phyloP scores from a whole-genome alignment of 2,113 vertebrate genomes.

The Eurypyga helias region DNA sequence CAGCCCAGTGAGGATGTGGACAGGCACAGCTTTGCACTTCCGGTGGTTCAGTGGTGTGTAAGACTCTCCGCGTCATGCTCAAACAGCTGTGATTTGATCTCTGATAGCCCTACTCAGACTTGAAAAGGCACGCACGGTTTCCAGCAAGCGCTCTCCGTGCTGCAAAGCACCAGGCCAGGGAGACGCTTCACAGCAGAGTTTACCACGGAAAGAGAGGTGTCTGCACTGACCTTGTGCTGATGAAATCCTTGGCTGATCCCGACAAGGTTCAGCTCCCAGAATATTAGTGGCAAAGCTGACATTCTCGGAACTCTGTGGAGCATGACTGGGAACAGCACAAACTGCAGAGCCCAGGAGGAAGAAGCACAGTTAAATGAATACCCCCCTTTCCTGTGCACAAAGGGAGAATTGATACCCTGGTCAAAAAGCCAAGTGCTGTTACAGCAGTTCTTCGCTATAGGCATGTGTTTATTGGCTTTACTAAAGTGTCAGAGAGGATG shows the following conservation, averaged over 20 bases:
- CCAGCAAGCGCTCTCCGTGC: not conserved
- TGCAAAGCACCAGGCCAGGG: not conserved
- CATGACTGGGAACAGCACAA: conserved; percentile 16
- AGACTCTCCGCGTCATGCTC: not conserved
- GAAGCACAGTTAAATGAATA: conserved; percentile 12
- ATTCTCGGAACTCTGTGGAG: not conserved
- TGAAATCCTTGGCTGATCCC: conserved; percentile 52
- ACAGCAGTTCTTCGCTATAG: not conserved
- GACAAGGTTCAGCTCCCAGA: conserved; percentile 26
- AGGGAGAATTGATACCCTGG: not conserved
- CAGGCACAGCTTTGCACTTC: not conserved
- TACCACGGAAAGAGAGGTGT: conserved; percentile 50
- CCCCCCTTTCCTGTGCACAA: not conserved
- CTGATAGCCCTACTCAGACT: not conserved
- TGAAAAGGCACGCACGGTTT: not conserved
- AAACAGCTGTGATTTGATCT: not conserved
- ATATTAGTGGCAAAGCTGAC: conserved; percentile 33
- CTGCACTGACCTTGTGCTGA: conserved; percentile 43
- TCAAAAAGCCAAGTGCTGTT: conserved; percentile 35
- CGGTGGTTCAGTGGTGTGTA: not conserved
- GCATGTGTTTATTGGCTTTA: conserved; percentile 10
- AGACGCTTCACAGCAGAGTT: not conserved
- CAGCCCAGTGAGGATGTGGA: not conserved
- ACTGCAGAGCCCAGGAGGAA: not conserved
- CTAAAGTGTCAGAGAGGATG: not conserved